These are phyloP conservation scores for Gavialis gangeticus DNA, from an alignment of 2,113 vertebrate genomes.

Conservation along the genomic window DNA sequence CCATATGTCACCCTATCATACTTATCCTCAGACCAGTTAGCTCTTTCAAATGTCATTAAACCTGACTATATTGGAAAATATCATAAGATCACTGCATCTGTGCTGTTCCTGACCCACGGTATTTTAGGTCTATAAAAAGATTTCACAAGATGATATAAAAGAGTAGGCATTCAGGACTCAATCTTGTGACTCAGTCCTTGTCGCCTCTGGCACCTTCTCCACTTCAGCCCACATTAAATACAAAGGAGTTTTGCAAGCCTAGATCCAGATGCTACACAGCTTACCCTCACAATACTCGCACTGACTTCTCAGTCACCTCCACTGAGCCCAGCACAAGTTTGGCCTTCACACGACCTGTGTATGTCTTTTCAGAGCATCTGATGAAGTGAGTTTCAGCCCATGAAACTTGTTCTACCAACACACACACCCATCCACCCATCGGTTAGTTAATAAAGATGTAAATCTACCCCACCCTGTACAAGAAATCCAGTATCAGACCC, in stretches of 20 bases:
- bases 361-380: too few species aligned
- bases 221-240: not conserved
- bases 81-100: slow-evolving; percentile 38
- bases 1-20: slow-evolving; percentile 44
- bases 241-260: rapidly evolving
- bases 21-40: slow-evolving; percentile 34
- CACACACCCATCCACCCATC: too few species aligned
- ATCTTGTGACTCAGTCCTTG: not conserved
- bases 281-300: rapidly evolving
- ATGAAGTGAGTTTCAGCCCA: too few species aligned
- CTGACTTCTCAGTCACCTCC: not conserved
- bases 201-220: not conserved
- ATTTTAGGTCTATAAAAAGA: not conserved
- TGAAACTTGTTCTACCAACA: too few species aligned
- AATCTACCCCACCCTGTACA: not conserved
- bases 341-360: too few species aligned
- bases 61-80: slow-evolving; percentile 19
- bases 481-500: not conserved
- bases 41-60: slow-evolving; percentile 59
- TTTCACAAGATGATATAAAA: not conserved
- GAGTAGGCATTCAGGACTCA: not conserved
- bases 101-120: slow-evolving; percentile 19
- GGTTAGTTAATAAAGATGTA: too few species aligned
- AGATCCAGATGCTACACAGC: not conserved
- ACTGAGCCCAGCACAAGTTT: not conserved